Evolutionary conservation across 2,888 invertebrate genomes (phyloP), one percentile per base, ranked within the genome.

Genomic region (Apoderus coryli): DNA sequence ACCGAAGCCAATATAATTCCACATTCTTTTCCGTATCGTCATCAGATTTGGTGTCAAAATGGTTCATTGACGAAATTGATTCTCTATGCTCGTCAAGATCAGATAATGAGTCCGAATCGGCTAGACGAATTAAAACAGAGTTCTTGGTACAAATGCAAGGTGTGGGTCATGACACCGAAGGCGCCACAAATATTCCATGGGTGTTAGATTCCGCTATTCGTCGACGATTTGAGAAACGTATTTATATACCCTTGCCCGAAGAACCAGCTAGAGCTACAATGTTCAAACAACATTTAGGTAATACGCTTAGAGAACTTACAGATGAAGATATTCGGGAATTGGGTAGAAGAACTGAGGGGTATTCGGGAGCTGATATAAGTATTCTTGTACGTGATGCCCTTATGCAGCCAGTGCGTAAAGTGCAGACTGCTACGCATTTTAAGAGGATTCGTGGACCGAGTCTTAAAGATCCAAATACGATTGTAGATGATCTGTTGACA

Each of bases 141-240:
- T 98, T 98, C 61, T 72, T 98, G 32, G 93, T 96, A 16, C 98
- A 99, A 63, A 98, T 98, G 98, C 96, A 98, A 66, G 84, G 89
- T 48, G 96, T 99, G 10, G 95, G 96, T 2, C 85, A 82, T 50
- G 88, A 95, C 54, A 88, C 80, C 50, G 93, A 96, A 49, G 92
- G 93, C 14, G 98, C 98, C 23, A 99, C 98, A 6, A 99, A 98
- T 65, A 96, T 96, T 45, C 88, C 86, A 2, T 86, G 98, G 98
- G 88, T 89, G 2, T 66, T 96, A 31, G 96, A 98, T 59, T 76
- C 95, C 2, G 96, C 98, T 41, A 98, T 98, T 46, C 57, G 96
- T 37, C 74, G 96, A 65, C 72, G 95, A 60, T 96, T 98, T 64
- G 95, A 99, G 59, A 98, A 98, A 58, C 74, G 98, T 55, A 98